Base-by-base conservation (phyloP, 2,888 invertebrate species). In the Microctonus aethiopoides region DNA sequence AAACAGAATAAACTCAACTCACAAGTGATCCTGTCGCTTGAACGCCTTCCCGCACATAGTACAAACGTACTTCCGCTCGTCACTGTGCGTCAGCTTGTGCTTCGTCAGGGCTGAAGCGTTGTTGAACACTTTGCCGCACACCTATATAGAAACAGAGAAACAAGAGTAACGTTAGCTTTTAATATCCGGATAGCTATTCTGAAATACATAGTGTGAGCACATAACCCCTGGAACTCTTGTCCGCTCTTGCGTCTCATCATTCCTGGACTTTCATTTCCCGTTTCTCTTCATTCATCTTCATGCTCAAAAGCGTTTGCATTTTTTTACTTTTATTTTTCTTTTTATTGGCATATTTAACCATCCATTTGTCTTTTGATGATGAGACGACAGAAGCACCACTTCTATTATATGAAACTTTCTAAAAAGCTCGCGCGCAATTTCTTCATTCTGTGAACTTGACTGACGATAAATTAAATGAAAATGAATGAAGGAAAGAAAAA, bases 21-120 rank as follows among this genome's bases (percentile, higher is more conserved):
- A 97, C 96, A 98, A 92, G 89, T 98, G 98, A 89, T 98, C 98
- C 89, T 98, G 98, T 87, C 98, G 91, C 89, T 98, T 98, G 91
- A 98, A 98, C 78, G 98, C 98, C 89, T 98, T 98, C 76, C 95
- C 93, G 89, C 98, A 98, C 87, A 97, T 94, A 84, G 92, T 92
- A 89, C 98, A 98, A 77, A 96, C 94, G 88, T 97, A 98, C 87
- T 97, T 97, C 81, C 98, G 90, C 87, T 98, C 98, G 88, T 98
- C 98, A 89, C 97, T 97, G 90, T 98, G 98, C 78, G 98, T 98
- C 87, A 98, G 90, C 88, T 97, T 97, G 90, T 97, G 96, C 87
- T 97, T 98, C 80, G 96, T 97, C 84, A 98, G 90, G 75, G 98
- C 98, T 81, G 97, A 97, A 78, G 97, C 97, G 89, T 98, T 98